Evolutionary conservation across 1,140 invertebrate species (phyloP), one percentile per base, ranked within the genome.

Genomic region (Zaprionus lachaisei): DNA sequence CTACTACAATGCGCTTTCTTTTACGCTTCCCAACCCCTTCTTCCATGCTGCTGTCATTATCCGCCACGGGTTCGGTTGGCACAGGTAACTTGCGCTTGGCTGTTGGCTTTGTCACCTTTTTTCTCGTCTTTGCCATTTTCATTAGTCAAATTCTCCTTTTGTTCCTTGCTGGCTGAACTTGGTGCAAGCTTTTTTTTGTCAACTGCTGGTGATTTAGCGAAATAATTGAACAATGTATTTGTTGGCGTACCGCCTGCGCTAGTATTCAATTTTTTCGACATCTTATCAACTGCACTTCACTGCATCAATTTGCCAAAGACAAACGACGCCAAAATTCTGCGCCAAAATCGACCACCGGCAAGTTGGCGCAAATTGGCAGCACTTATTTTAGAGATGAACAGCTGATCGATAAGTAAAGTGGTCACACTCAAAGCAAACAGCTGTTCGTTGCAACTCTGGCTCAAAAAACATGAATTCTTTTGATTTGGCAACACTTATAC

Each of bases 211-310:
- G 94, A 94, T 91, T 94, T 94, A 14, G 92, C 70, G 73, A 95
- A 95, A 80, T 95, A 95, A 81, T 95, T 95, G 51, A 95, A 94
- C n/a, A 95, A 76, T 0, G 94, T 95, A 81, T 95, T 95, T n/a
- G 71, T 77, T 49, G 81, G 72, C 66, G 92, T 75, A 56, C 83
- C 79, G 22, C 82, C 76, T 17, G 58, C 79, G 62, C 86, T 92
- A 2, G 77, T 89, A 62, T 92, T 92, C 1, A 92, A 61, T 56
- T 91, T 92, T 60, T 89, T 92, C 1, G 91, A 92, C 91, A 92
- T 92, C 57, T 26, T 77, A 44, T 17, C 0, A 20, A 51, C 26
- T 15, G 24, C 38, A 24, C 34, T 11, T 2, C 17, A 34, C 47
- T 51, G 37, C 17, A 12, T n/a, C 20, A 41, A 6, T n/a, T 17